phyloP scores from a whole-genome alignment of 2,113 vertebrate genomes.

The Nothocercus julius region DNA sequence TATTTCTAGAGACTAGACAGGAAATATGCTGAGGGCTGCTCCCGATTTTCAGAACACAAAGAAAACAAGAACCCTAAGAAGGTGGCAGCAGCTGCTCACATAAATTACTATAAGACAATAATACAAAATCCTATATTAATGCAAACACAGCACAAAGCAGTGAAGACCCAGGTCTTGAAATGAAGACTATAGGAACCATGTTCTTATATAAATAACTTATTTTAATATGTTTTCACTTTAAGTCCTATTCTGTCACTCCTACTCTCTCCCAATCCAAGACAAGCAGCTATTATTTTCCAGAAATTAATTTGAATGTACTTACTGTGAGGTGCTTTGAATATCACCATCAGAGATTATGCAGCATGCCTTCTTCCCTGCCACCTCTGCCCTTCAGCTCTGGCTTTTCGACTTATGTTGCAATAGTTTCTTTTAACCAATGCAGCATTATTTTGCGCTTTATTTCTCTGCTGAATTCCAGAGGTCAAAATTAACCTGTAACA shows the following conservation, averaged over 20 bases:
- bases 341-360: not conserved
- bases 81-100: not conserved
- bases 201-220: not conserved
- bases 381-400: slow-evolving; percentile 58
- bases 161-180: not conserved
- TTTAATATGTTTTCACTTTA: not conserved
- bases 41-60: not conserved
- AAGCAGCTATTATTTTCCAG: not conserved
- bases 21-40: not conserved
- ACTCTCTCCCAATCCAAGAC: not conserved
- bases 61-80: not conserved
- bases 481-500: slow-evolving; percentile 53
- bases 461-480: slow-evolving; percentile 36
- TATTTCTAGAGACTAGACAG: not conserved
- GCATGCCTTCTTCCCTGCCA: slow-evolving; percentile 26
- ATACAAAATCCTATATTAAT: not conserved
- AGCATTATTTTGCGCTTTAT: slow-evolving; percentile 31
- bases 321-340: slow-evolving; percentile 26
- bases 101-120: not conserved
- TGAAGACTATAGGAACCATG: not conserved
- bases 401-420: not conserved
- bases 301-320: slow-evolving; percentile 28
- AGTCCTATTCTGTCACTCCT: slow-evolving; percentile 3
- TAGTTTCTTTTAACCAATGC: slow-evolving; percentile 11
- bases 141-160: not conserved